Base-by-base conservation (phyloP, 2,888 invertebrate genomes). In the Dysmachus trigonus region DNA sequence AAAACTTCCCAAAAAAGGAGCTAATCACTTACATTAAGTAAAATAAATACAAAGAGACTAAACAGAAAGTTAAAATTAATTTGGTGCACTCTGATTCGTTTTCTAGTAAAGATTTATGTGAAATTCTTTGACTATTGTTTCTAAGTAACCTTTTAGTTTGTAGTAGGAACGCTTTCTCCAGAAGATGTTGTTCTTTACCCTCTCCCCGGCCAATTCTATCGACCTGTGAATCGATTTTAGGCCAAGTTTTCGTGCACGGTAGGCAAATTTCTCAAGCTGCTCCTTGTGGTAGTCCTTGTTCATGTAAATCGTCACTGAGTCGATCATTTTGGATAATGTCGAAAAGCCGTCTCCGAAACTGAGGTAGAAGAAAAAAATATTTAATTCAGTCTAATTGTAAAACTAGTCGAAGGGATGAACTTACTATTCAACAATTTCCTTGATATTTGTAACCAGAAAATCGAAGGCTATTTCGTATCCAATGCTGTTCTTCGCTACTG, bases 381-480 rank as follows among this genome's bases (percentile, higher is more conserved):
- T 76, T 51, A 7, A 0, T 71, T n/a, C 4, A 27, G 47, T n/a
- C 13, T 62, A 86, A 6, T 27, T 22, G 0, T 15, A 15, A 15
- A 27, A 27, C 33, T 62, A 51, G 31, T 35, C 22, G 22, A 2
- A 13, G 8, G n/a, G 8, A 13, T 72, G n/a, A 51, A 90, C 91
- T 91, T 88, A 92, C 92, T 92, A 92, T 88, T 92, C 92, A 1
- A 90, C 88, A 77, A 92, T 92, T 88, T 92, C 90, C 88, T 92
- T 91, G 33, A 92, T 92, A 87, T 92, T 92, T 74, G 90, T 90
- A 87, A 91, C 90, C 22, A 92, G 87, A 88, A 94, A 94, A 89
- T 94, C 94, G 88, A 94, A 94, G 0, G 95, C 94, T 30, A 95
- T 91, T 88, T 93, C 92, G 88, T 93, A 93, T 31, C 95, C 95